phyloP scores from a whole-genome alignment of 2,888 invertebrate species.

The Acronicta aceris region DNA sequence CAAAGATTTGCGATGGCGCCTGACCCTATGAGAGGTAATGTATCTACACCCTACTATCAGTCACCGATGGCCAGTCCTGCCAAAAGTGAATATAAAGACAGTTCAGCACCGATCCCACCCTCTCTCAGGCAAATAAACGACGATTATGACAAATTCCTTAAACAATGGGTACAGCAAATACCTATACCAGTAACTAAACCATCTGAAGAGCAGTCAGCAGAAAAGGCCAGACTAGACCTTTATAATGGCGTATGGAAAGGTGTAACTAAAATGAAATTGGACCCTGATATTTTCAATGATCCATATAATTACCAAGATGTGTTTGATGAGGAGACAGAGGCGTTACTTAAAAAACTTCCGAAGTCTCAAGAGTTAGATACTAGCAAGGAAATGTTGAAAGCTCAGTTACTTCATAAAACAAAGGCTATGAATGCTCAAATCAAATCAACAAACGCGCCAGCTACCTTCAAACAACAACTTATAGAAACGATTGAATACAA shows the following conservation, averaged over 20 bases:
- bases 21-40: not conserved
- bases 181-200: conserved; percentile 60
- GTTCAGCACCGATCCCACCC: not conserved
- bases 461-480: conserved; percentile 69
- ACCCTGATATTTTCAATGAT: conserved; percentile 64
- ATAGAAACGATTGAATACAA: conserved; percentile 63
- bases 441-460: conserved; percentile 46
- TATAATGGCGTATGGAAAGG: conserved; percentile 73
- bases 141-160: conserved; percentile 65
- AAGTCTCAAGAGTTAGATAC: conserved; percentile 64
- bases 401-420: conserved; percentile 69
- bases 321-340: conserved; percentile 76
- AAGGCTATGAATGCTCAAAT: conserved; percentile 62
- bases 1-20: not conserved
- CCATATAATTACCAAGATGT: conserved; percentile 71
- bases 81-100: conserved; percentile 7
- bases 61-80: not conserved
- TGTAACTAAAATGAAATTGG: conserved; percentile 69
- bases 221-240: conserved; percentile 66
- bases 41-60: not conserved
- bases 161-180: conserved; percentile 69
- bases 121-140: conserved; percentile 60
- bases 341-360: conserved; percentile 69
- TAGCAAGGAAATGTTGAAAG: conserved; percentile 66
- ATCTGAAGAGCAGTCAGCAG: conserved; percentile 56